phyloP scores from a whole-genome alignment of 35 echinoderm and acorn worm species.

The Holothuria glaberrima region DNA sequence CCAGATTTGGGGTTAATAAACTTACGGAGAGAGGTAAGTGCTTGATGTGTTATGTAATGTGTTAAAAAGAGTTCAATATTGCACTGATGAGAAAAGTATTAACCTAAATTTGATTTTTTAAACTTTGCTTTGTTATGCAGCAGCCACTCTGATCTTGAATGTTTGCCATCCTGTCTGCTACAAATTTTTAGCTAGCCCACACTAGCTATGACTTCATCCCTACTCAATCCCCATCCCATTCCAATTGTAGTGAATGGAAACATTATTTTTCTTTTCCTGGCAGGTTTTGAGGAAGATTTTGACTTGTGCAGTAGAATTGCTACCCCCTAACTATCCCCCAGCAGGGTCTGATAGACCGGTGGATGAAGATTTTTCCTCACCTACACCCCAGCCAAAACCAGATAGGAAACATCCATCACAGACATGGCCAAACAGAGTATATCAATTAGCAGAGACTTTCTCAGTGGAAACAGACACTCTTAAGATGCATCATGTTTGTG shows the following conservation, averaged over 20 bases:
- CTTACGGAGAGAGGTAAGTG: slow-evolving; percentile 79
- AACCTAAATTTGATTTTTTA: neutral
- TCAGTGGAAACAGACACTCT: slow-evolving; percentile 77
- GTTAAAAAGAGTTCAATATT: neutral
- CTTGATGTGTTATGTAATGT: too few relatives aligned
- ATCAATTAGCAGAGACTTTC: slow-evolving; percentile 76
- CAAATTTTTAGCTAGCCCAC: too few relatives aligned
- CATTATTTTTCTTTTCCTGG: neutral
- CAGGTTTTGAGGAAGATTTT: slow-evolving; percentile 82
- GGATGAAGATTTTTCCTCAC: slow-evolving; percentile 15
- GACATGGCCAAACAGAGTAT: slow-evolving; percentile 74
- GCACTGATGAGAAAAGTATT: neutral
- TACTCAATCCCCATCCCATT: neutral
- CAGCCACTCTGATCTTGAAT: neutral
- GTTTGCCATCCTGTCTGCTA: neutral
- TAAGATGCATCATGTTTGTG: slow-evolving; percentile 86
- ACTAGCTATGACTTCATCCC: neutral
- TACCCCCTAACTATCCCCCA: slow-evolving; percentile 68
- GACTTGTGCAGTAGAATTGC: slow-evolving; percentile 66
- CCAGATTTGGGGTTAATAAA: slow-evolving; percentile 66
- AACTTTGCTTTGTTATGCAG: neutral
- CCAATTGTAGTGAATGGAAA: neutral
- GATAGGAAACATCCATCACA: slow-evolving; percentile 69
- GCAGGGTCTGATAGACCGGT: slow-evolving; percentile 13
- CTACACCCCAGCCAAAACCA: slow-evolving; percentile 44